Evolutionary conservation across 2,888 invertebrate genomes (phyloP).

Genomic region (Drosophila buzzatii): DNA sequence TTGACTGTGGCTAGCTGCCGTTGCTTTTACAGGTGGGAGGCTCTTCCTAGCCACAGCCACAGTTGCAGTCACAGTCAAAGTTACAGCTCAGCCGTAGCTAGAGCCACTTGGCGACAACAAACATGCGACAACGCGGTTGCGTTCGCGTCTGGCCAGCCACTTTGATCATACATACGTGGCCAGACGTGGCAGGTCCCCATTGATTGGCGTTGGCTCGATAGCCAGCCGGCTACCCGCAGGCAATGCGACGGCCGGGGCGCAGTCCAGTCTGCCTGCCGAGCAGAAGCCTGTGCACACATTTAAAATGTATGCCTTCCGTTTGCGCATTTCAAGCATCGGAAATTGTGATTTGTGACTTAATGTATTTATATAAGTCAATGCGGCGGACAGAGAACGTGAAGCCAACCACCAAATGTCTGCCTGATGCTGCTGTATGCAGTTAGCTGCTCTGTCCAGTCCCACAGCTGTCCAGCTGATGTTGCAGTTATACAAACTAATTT

Average conservation of each 20-base stretch:
- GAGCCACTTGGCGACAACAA: slow-evolving; percentile 59
- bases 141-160: slow-evolving; percentile 54
- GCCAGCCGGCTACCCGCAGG: slow-evolving; percentile 66
- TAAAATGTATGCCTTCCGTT: slow-evolving; percentile 80
- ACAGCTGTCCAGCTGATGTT: slow-evolving; percentile 32
- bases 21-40: slow-evolving; percentile 56
- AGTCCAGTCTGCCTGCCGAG: slow-evolving; percentile 16
- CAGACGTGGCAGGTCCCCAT: slow-evolving; percentile 46
- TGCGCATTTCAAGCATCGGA: slow-evolving; percentile 79
- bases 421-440: slow-evolving; percentile 27
- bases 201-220: slow-evolving; percentile 75
- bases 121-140: slow-evolving; percentile 75
- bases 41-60: slow-evolving; percentile 31
- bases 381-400: slow-evolving; percentile 28
- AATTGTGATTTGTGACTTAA: slow-evolving; percentile 84
- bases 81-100: slow-evolving; percentile 20
- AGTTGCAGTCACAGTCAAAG: slow-evolving; percentile 1
- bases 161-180: slow-evolving; percentile 53
- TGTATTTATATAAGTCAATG: slow-evolving; percentile 79
- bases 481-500: slow-evolving; percentile 82
- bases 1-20: slow-evolving; percentile 34
- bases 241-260: slow-evolving; percentile 51
- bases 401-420: slow-evolving; percentile 18
- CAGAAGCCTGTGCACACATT: slow-evolving; percentile 58
- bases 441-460: slow-evolving; percentile 13